phyloP scores from a whole-genome alignment of 2,888 invertebrate genomes.

The Pyrochroa serraticornis region DNA sequence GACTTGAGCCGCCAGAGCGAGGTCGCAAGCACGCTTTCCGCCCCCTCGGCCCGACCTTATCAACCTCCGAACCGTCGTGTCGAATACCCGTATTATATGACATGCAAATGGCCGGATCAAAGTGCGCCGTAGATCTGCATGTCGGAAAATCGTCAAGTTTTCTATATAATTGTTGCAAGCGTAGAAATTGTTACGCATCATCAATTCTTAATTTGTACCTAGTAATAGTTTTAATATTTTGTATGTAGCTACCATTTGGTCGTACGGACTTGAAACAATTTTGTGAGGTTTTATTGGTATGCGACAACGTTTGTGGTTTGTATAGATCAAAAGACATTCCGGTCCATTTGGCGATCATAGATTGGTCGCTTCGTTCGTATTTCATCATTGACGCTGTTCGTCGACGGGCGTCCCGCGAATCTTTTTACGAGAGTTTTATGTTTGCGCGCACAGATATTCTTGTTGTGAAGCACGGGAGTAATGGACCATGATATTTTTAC shows the following conservation, averaged over 20 bases:
- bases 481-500: slow-evolving; percentile 57
- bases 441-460: slow-evolving; percentile 50
- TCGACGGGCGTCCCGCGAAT: slow-evolving; percentile 48
- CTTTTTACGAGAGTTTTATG: slow-evolving; percentile 55
- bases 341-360: slow-evolving; percentile 52
- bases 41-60: background rate
- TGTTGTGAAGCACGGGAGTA: slow-evolving; percentile 52
- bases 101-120: slow-evolving; percentile 51
- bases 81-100: slow-evolving; percentile 36
- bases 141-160: slow-evolving; percentile 1
- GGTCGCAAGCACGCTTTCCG: background rate
- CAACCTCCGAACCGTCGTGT: background rate
- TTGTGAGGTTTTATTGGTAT: too few species aligned
- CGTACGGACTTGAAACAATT: too few species aligned
- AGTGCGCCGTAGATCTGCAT: slow-evolving; percentile 34
- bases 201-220: background rate
- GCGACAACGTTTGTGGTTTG: too few species aligned
- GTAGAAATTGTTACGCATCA: background rate
- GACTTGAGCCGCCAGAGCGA: background rate
- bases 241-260: background rate
- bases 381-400: slow-evolving; percentile 51
- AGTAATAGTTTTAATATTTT: too few species aligned
- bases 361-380: slow-evolving; percentile 48
- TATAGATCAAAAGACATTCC: slow-evolving; percentile 37
- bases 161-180: background rate